Base-by-base conservation (phyloP, 92 coral and sea anemone genomes). In the Isaurus tuberculatus region DNA sequence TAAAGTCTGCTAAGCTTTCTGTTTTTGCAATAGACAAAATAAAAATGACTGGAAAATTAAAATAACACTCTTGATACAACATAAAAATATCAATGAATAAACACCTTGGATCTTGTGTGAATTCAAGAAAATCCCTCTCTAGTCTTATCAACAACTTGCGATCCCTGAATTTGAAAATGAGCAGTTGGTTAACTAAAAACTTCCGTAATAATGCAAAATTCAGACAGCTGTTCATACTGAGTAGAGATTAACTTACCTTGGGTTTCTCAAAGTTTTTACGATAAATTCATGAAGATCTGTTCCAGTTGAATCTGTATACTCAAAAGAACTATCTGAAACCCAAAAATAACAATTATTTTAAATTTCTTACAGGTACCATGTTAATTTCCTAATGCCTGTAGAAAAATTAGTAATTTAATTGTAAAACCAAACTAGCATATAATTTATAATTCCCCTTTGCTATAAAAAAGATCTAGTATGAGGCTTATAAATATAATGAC, bases 291-390 rank as follows among this genome's bases (percentile, higher is more conserved):
- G 90, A 33, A 96, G 90, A 83, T 96, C 99, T 70, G 99, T 96
- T 44, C 99, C 99, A 58, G 99, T 96, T 36, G 99, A 96, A 85
- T 96, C 99, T 63, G 99, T 96, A 79, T 96, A 96, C 75, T 96
- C 99, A 90, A 96, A 94, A 46, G 99, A 96, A 82, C 95, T 93
- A 86, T 96, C 99, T 96, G 74, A 82, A 87, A 75, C 67, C 28
- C 22, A 69, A 42, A 19, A 32, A 64, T 15, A 58, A 32, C 13
- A 16, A 55, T 11, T 42, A 37, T 4, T 30, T 20, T 13, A 9
- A 6, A 58, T 53, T 84, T 16, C 57, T n/a, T 49, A 51, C 4
- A 51, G 5, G n/a, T 15, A 6, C 20, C 1, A 51, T 42, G 11
- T 8, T 9, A 4, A 40, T 42, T 42, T 42, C 46, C 46, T 42